Evolutionary conservation across 2,113 vertebrate species (phyloP).

Genomic region (Etheostoma spectabile): DNA sequence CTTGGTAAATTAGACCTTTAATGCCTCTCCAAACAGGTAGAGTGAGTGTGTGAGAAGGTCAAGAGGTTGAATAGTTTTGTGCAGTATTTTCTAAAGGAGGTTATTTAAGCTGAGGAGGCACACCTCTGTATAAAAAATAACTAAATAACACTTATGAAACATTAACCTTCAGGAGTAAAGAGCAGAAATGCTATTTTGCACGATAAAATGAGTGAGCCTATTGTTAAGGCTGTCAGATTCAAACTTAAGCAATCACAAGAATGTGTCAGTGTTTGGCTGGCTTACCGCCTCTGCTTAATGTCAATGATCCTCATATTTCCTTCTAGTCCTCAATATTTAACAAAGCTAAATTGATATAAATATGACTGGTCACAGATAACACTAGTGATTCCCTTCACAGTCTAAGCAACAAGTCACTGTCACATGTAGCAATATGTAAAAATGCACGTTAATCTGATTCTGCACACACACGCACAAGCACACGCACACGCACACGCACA

Average conservation of each 20-base stretch:
- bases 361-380: neutral
- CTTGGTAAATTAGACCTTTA: conserved; percentile 6
- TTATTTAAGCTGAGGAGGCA: neutral
- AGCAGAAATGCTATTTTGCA: neutral
- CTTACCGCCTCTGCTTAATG: neutral
- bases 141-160: neutral
- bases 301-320: neutral
- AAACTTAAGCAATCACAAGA: neutral
- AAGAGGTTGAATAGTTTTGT: neutral
- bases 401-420: neutral
- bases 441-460: neutral
- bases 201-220: neutral
- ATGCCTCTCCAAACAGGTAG: neutral
- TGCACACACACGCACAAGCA: neutral
- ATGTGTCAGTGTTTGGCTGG: neutral
- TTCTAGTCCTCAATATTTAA: neutral
- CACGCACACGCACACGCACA: conserved; percentile 17
- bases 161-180: neutral
- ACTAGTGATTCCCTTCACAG: neutral
- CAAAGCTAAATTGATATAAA: neutral
- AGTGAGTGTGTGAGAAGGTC: conserved; percentile 8
- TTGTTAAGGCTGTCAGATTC: neutral
- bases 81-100: neutral
- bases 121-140: neutral
- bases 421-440: neutral